Evolutionary conservation across 1,140 invertebrate genomes (phyloP), one percentile per base, ranked within the genome.

Genomic region (Trichomalopsis sarcophagae): DNA sequence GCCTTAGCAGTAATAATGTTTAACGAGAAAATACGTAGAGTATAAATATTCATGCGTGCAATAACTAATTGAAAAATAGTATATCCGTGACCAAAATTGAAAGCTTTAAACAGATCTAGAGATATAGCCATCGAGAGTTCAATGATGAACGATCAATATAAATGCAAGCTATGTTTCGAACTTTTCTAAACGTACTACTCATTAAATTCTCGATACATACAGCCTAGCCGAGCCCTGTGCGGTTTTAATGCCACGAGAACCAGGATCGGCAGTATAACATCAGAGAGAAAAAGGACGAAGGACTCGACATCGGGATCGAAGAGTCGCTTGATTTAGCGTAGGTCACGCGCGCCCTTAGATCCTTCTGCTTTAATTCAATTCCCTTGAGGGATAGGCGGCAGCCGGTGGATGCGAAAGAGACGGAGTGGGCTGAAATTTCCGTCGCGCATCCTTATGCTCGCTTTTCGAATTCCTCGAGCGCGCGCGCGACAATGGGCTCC

Each of bases 361-460:
- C 75, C 77, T 14, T 84, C 68, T 13, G 30, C 86, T 85, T 86
- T 87, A 87, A 88, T 88, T 87, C 81, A 44, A 86, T 89, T 88
- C 82, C 21, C 77, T 50, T 40, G 66, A 2, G 81, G 73, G n/a
- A 7, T 21, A 10, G 33, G 23, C 74, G 3, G 0, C 11, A 13
- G 23, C 74, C 14, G 0, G 17, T 7, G 13, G 13, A 55, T 0
- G 17, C 13, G 50, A 0, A 40, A 71, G 68, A 2, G 62, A 68
- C 13, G n/a, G 10, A 23, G 66, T 7, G 30, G 4, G 4, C 11
- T 23, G 47, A 76, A 76, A 66, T 76, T 76, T 76, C 21, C 40
- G 30, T 9, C 17, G 74, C 21, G 1, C 74, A 30, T 66, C 47
- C 30, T 30, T 36, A 55, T 27, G 50, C 27, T 62, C 30, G 30